Base-by-base conservation (phyloP, 2,113 vertebrate genomes). In the Penelope pileata region DNA sequence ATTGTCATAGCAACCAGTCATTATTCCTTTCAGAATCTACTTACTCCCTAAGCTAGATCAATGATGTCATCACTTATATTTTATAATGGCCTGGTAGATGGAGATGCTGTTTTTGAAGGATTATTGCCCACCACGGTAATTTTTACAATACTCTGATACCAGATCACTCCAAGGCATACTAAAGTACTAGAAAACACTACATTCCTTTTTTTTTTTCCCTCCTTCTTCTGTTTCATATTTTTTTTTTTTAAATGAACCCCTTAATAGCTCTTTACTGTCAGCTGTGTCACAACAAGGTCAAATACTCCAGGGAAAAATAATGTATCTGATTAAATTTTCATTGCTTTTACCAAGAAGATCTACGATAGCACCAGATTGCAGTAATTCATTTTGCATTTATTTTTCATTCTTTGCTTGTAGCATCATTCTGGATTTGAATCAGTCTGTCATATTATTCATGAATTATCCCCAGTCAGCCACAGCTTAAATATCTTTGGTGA, bases 1-100 rank as follows among this genome's bases (percentile, higher is more conserved):
- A 98, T 99, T 98, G 98, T 98, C 98, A 99, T 99, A 98, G 99
- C 98, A 99, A 99, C 99, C 98, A 98, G 98, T 98, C 98, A 98
- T 98, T 99, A 98, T 98, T 98, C 98, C 97, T 98, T 97, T 97
- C 97, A 64, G 98, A 98, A 98, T 98, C 98, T 97, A 97, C 98
- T 99, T 98, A 97, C 98, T 98, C 98, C 97, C 96, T 97, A 96
- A 99, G 97, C 97, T 97, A 97, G 96, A 97, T 97, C 98, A 98
- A 97, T 99, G 98, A 99, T 98, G 98, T 99, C 98, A 99, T 98
- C 91, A 97, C 98, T 96, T 97, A 97, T 95, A 98, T 97, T 97
- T 97, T 97, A 97, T 97, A 96, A 97, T 72, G 86, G 88, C 83
- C 54, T 91, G 93, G 76, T 95, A 91, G 88, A 97, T 78, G 93